phyloP scores from a whole-genome alignment of 2,113 vertebrate genomes.

The Montifringilla adamsi region DNA sequence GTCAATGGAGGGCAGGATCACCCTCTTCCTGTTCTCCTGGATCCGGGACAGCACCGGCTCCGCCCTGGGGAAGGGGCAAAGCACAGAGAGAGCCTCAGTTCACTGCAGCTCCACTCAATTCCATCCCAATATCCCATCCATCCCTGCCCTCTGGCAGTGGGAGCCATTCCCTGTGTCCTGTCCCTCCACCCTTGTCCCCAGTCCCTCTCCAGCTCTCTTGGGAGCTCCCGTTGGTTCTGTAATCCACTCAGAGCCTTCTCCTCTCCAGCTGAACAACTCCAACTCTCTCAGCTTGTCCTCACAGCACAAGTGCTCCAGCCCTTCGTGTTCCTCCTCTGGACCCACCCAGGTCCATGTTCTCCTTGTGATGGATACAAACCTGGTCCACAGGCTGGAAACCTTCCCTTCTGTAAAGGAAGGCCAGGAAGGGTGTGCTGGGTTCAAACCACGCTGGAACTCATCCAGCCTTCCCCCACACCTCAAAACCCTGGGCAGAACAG shows the following conservation, averaged over 20 bases:
- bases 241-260: not conserved
- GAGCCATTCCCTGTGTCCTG: not conserved
- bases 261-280: not conserved
- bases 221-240: not conserved
- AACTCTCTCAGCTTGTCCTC: not conserved
- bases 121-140: accelerated
- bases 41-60: conserved; percentile 92
- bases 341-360: too few relatives aligned
- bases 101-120: accelerated
- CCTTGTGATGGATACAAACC: not conserved
- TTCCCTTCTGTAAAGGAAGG: not conserved
- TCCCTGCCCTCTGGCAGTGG: not conserved
- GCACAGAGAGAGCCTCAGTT: not conserved
- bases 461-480: not conserved
- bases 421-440: not conserved
- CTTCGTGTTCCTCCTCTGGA: accelerated
- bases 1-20: conserved; percentile 95
- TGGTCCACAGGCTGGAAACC: not conserved
- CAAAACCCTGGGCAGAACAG: not conserved
- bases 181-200: not conserved
- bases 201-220: not conserved
- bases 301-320: not conserved
- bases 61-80: conserved; percentile 74
- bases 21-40: conserved; percentile 87
- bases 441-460: not conserved